Evolutionary conservation across 2,888 invertebrate species (phyloP), one percentile per base, ranked within the genome.

Genomic region (Eristalis tenax): DNA sequence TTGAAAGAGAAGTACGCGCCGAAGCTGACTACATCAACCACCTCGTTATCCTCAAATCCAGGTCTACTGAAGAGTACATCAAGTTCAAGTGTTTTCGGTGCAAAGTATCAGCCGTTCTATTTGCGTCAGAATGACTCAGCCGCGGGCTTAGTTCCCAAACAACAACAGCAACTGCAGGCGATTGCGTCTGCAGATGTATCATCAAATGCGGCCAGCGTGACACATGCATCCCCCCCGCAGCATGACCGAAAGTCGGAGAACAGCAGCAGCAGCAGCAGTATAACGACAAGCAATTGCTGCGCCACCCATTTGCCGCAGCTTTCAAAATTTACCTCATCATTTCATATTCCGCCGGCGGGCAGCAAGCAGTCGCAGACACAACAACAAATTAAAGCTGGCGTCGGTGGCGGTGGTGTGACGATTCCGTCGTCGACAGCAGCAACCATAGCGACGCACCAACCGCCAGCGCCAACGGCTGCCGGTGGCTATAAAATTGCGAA

Each of bases 61-160:
- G 91, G 91, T 40, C 90, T 93, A 0, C 79, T 91, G 2, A 93
- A 93, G 79, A 93, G 93, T 87, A 91, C 91, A 11, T 93, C 93
- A 81, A 93, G 93, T 89, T 92, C 93, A 77, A 92, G 92, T 90
- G 91, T 93, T 65, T 91, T 90, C 82, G 90, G 90, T 23, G 65
- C 82, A 65, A 87, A 89, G 28, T 89, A 89, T 84, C 90, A 90
- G 79, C 91, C 91, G 56, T 90, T 91, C 84, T 89, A 89, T 88
- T 88, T 89, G 70, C 88, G 86, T 18, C 88, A 85, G 13, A 83
- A 78, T 88, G 88, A 89, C 64, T 89, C 89, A 89, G 59, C 83
- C 18, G 11, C 61, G 38, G 23, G 23, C 59, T 28, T 50, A 64
- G 56, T 66, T 35, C 89, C 77, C 11, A 92, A 92, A 92, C 90